A percentile compares a stretch with the other conserved stretches of the same genome.
Conservation (phyloP, 2,888 invertebrate species). For the Drosophila hamatofila region DNA sequence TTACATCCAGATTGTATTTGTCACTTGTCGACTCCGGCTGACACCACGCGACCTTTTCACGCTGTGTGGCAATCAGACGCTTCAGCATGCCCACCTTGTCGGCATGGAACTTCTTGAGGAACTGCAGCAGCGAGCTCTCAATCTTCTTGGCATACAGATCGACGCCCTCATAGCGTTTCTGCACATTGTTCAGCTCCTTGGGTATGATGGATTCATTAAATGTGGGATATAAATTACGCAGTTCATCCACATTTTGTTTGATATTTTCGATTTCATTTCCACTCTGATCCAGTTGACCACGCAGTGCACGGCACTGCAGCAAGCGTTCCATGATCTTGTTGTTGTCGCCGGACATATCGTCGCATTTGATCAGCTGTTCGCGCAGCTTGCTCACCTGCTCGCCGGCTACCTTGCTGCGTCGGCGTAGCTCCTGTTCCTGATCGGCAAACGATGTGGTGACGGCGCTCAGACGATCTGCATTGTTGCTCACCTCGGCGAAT, state of each 20-base stretch:
- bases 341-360: conserved; percentile 95
- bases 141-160: conserved; percentile 92
- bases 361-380: conserved; percentile 94
- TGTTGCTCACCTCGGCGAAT: conserved; percentile 90
- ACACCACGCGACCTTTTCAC: conserved; percentile 97
- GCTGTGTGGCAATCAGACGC: conserved; percentile 91
- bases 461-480: conserved; percentile 91
- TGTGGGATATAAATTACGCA: conserved; percentile 91
- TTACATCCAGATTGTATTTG: conserved; percentile 96
- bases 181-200: conserved; percentile 93
- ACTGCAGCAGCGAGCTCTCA: conserved; percentile 90
- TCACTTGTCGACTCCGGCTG: conserved; percentile 95
- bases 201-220: conserved; percentile 91
- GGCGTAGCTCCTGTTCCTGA: conserved; percentile 90
- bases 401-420: conserved; percentile 89
- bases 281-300: conserved; percentile 89
- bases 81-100: conserved; percentile 93
- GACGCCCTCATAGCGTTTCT: conserved; percentile 93
- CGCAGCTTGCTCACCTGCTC: conserved; percentile 90
- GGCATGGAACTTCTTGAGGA: conserved; percentile 94
- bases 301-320: conserved; percentile 90
- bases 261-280: conserved; percentile 90
- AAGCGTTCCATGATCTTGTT: conserved; percentile 92
- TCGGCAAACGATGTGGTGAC: conserved; percentile 91
- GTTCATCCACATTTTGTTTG: conserved; percentile 89